phyloP scores from a whole-genome alignment of 2,888 invertebrate species.

The Chrysina gloriosa region DNA sequence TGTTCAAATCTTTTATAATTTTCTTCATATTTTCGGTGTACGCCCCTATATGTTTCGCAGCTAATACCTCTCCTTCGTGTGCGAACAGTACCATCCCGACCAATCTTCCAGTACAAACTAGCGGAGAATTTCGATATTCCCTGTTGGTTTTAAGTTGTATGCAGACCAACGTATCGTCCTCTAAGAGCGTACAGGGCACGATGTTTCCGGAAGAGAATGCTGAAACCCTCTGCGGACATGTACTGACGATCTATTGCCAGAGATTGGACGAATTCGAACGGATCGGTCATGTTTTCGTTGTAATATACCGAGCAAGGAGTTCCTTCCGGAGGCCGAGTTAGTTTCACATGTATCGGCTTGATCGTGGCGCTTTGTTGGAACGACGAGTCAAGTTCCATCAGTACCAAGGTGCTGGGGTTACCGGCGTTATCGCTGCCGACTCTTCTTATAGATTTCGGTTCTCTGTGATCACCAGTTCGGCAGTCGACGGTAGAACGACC shows the following conservation, averaged over 20 bases:
- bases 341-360: background rate
- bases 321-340: background rate
- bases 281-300: background rate
- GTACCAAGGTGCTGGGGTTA: background rate
- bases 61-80: background rate
- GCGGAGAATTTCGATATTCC: background rate
- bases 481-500: background rate
- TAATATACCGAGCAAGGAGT: background rate
- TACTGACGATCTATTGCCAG: background rate
- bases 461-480: background rate
- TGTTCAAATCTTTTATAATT: background rate
- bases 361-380: background rate
- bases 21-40: background rate
- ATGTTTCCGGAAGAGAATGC: background rate
- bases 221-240: background rate
- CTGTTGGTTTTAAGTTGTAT: background rate
- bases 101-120: conserved; percentile 1
- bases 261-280: background rate
- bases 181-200: background rate
- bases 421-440: background rate
- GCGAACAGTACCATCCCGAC: background rate
- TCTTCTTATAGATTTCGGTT: background rate
- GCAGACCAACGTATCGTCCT: background rate
- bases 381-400: background rate
- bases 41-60: background rate